Conservation (phyloP, 2,113 vertebrate species). For the Platycercus adscitus region DNA sequence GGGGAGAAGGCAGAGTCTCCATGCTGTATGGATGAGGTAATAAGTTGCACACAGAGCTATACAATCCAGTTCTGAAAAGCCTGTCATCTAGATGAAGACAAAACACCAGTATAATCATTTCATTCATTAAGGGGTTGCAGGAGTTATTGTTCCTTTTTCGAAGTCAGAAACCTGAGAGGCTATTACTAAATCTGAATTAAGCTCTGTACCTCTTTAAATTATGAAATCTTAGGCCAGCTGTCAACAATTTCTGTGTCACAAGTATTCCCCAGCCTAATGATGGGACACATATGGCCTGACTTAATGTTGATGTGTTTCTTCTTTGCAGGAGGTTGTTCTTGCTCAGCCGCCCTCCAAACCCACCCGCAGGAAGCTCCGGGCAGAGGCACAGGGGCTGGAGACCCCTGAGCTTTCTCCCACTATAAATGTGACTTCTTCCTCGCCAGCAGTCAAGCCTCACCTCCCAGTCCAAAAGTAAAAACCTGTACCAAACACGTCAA, state of each 20-base stretch:
- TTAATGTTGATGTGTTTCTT: background rate
- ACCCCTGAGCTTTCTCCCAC: constrained; percentile 73
- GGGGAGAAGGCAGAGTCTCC: background rate
- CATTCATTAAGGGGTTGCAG: background rate
- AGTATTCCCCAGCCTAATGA: background rate
- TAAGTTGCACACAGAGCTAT: background rate
- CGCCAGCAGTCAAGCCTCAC: constrained; percentile 74
- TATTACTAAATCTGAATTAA: constrained; percentile 19
- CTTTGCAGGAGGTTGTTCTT: constrained; percentile 80
- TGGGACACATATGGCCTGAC: background rate
- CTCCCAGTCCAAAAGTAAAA: constrained; percentile 84
- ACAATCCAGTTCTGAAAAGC: background rate
- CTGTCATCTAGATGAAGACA: background rate
- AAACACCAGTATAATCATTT: background rate
- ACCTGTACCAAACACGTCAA: background rate
- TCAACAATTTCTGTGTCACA: constrained; percentile 19
- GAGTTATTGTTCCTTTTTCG: background rate
- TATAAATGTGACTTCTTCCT: constrained; percentile 61
- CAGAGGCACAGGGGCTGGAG: constrained; percentile 84
- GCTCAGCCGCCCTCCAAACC: constrained; percentile 90
- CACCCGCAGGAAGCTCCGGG: constrained; percentile 85
- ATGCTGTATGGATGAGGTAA: background rate
- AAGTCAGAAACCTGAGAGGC: constrained; percentile 22
- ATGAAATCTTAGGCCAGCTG: constrained; percentile 18
- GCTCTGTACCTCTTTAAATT: background rate